Conservation (phyloP, 2,888 invertebrate species). For the Troilus luridus region DNA sequence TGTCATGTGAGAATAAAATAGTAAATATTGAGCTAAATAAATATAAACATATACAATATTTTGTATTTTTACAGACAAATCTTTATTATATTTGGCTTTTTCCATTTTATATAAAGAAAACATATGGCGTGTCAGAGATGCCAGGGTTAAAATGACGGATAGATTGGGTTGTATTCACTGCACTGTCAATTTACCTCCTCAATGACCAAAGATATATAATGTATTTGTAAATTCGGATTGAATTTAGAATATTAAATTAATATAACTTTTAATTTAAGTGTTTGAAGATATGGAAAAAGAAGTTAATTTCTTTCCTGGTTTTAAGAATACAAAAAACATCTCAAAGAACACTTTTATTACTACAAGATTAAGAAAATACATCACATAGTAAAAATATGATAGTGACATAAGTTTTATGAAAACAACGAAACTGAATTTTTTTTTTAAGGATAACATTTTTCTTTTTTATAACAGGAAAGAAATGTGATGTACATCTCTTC, state of each 20-base stretch:
- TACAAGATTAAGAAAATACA: constrained; percentile 51
- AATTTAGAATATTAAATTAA: background rate
- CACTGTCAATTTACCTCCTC: constrained; percentile 6
- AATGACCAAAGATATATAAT: background rate
- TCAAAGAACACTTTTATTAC: constrained; percentile 55
- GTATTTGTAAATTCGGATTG: background rate
- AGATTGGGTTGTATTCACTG: background rate
- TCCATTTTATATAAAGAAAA: background rate
- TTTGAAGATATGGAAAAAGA: background rate
- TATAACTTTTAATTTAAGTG: background rate
- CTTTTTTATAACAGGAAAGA: background rate
- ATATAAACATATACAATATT: background rate
- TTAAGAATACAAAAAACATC: background rate
- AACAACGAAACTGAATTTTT: constrained; percentile 7
- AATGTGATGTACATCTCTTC: background rate
- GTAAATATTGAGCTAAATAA: no score
- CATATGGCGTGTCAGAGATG: background rate
- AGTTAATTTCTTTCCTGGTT: background rate
- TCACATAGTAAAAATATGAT: constrained; percentile 19
- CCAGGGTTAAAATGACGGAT: background rate
- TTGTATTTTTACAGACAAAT: background rate
- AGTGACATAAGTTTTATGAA: background rate
- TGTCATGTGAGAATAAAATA: no score
- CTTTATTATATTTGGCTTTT: background rate
- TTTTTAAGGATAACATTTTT: background rate